Conservation (phyloP, 2,797 vertebrate genomes). For the Artibeus lituratus region DNA sequence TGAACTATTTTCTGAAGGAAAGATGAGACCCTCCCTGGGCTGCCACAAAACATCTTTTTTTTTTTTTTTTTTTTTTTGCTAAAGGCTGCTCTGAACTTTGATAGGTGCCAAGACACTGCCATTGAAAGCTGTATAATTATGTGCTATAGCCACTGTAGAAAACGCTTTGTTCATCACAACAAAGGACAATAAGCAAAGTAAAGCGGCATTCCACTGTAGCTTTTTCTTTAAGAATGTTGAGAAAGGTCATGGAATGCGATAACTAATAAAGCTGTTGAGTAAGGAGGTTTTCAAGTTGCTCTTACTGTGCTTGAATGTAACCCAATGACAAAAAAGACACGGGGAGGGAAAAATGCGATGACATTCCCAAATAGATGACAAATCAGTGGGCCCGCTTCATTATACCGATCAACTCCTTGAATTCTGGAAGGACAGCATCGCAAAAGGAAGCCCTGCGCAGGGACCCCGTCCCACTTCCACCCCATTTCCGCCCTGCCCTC, state of each 20-base stretch:
- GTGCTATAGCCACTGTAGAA: slow-evolving; percentile 88
- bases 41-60: slow-evolving; percentile 95
- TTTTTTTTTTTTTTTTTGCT: slow-evolving; percentile 82
- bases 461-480: slow-evolving; percentile 7
- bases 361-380: slow-evolving; percentile 81
- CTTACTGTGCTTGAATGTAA: slow-evolving; percentile 85
- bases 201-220: slow-evolving; percentile 87
- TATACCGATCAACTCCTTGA: slow-evolving; percentile 81
- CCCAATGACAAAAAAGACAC: slow-evolving; percentile 84
- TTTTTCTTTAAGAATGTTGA: slow-evolving; percentile 90
- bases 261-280: slow-evolving; percentile 89
- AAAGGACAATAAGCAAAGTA: slow-evolving; percentile 90
- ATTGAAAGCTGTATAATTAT: slow-evolving; percentile 91
- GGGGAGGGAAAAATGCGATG: slow-evolving; percentile 82
- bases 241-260: slow-evolving; percentile 85
- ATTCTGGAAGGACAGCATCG: slow-evolving; percentile 74
- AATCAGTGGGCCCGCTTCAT: slow-evolving; percentile 80
- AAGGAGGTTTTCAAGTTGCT: slow-evolving; percentile 87
- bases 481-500: neutral
- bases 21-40: slow-evolving; percentile 96
- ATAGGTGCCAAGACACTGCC: slow-evolving; percentile 90
- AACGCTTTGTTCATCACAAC: slow-evolving; percentile 89
- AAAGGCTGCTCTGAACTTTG: slow-evolving; percentile 91
- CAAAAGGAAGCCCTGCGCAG: neutral
- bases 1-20: slow-evolving; percentile 95